Evolutionary conservation across 1,140 invertebrate species (phyloP).

Genomic region (Psilanteris sp.): DNA sequence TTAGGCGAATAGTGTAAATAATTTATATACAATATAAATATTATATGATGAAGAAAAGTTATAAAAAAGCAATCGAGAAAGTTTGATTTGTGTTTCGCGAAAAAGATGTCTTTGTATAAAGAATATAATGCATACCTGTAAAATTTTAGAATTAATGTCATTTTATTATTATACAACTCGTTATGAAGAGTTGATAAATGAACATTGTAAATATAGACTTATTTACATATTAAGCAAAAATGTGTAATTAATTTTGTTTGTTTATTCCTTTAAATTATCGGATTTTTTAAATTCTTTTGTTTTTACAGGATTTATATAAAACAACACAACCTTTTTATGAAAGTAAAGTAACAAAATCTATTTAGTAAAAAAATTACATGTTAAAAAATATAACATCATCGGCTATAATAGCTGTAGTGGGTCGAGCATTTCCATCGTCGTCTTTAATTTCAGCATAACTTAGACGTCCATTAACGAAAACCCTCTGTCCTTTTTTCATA

Average conservation of each 20-base stretch:
- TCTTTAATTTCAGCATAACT: constrained; percentile 92
- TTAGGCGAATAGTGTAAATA: constrained; percentile 72
- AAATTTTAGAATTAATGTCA: constrained; percentile 77
- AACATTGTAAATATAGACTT: constrained; percentile 80
- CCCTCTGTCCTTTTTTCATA: constrained; percentile 91
- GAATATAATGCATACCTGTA: constrained; percentile 71
- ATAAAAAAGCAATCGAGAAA: constrained; percentile 7
- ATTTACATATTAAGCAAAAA: constrained; percentile 78
- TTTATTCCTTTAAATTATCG: too few relatives aligned
- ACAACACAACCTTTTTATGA: too few relatives aligned
- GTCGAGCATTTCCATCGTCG: constrained; percentile 85
- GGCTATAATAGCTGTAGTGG: constrained; percentile 89
- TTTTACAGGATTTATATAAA: too few relatives aligned
- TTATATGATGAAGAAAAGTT: constrained; percentile 58
- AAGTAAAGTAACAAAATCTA: too few relatives aligned
- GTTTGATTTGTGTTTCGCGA: constrained; percentile 37
- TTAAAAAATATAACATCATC: constrained; percentile 92
- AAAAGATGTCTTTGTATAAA: constrained; percentile 72
- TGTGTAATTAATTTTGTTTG: constrained; percentile 45
- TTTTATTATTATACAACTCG: constrained; percentile 78
- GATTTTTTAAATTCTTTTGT: too few relatives aligned
- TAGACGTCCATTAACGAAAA: constrained; percentile 90
- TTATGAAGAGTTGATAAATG: constrained; percentile 75
- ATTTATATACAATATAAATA: constrained; percentile 70
- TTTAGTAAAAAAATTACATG: background rate